phyloP scores from a whole-genome alignment of 2,113 vertebrate genomes.

The Tenebrosternarchus preto region DNA sequence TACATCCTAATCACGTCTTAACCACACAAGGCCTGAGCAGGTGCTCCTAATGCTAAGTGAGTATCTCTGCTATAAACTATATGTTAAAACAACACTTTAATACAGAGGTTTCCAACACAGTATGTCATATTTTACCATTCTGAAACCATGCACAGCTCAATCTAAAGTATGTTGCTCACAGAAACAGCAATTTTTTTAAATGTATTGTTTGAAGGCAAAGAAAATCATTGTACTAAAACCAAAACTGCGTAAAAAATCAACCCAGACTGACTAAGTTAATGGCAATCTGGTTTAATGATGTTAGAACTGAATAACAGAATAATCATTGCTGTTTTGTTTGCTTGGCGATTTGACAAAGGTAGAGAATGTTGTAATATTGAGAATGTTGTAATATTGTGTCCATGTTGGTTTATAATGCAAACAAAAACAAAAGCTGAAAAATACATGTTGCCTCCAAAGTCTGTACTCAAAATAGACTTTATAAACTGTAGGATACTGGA shows the following conservation, averaged over 20 bases:
- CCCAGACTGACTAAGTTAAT: no score
- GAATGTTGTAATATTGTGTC: no score
- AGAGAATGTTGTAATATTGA: no score
- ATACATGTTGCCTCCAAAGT: not conserved
- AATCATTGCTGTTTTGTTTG: no score
- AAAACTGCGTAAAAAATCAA: not conserved
- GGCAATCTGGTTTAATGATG: no score
- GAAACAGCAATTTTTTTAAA: not conserved
- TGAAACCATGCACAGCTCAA: not conserved
- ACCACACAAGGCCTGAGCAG: not conserved
- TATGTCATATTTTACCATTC: not conserved
- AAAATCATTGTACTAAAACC: not conserved
- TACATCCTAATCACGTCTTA: no score
- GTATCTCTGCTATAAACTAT: not conserved
- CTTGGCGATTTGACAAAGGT: no score
- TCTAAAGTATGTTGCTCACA: not conserved
- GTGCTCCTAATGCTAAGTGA: not conserved
- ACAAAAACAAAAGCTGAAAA: no score
- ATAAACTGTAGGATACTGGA: not conserved
- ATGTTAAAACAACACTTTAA: not conserved
- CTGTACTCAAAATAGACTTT: not conserved
- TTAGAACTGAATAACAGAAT: no score
- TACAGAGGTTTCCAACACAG: not conserved
- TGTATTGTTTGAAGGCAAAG: not conserved
- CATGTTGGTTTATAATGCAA: no score